These are phyloP conservation scores for Alloplasta piceator DNA, from an alignment of 2,888 invertebrate species.

Conservation along the genomic window DNA sequence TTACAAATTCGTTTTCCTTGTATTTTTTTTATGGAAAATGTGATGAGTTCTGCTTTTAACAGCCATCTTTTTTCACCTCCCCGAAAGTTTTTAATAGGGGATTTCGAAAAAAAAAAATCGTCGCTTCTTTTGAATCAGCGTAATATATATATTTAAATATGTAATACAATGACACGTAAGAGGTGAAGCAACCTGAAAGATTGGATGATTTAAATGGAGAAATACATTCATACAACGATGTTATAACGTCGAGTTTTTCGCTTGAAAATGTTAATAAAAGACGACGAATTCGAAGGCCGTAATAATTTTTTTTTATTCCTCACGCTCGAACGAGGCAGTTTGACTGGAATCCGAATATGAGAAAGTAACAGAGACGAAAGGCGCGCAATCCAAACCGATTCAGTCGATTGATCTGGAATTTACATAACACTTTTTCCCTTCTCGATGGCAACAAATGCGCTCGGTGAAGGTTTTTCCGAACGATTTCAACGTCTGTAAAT, in stretches of 20 bases:
- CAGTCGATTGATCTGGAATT: slow-evolving; percentile 56
- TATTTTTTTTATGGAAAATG: no score
- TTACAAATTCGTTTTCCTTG: no score
- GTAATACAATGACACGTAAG: neutral
- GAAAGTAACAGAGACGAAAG: slow-evolving; percentile 40
- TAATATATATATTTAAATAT: slow-evolving; percentile 8
- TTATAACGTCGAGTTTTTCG: neutral
- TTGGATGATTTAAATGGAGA: neutral
- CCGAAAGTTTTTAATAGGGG: no score
- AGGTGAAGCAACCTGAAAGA: neutral
- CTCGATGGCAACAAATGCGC: neutral
- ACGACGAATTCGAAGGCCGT: slow-evolving; percentile 56
- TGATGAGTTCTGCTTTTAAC: no score
- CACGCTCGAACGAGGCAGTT: slow-evolving; percentile 22
- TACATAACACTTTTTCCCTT: slow-evolving; percentile 47
- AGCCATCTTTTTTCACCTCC: no score
- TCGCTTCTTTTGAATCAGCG: no score
- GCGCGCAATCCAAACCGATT: slow-evolving; percentile 43
- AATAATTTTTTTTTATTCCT: slow-evolving; percentile 6
- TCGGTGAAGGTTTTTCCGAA: neutral
- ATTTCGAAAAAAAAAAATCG: no score
- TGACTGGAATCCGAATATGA: slow-evolving; percentile 34
- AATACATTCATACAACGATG: neutral
- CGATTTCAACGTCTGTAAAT: neutral
- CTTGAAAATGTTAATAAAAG: neutral